Conservation (phyloP, 2,888 invertebrate species). For the Pseudeuparius sepicola region DNA sequence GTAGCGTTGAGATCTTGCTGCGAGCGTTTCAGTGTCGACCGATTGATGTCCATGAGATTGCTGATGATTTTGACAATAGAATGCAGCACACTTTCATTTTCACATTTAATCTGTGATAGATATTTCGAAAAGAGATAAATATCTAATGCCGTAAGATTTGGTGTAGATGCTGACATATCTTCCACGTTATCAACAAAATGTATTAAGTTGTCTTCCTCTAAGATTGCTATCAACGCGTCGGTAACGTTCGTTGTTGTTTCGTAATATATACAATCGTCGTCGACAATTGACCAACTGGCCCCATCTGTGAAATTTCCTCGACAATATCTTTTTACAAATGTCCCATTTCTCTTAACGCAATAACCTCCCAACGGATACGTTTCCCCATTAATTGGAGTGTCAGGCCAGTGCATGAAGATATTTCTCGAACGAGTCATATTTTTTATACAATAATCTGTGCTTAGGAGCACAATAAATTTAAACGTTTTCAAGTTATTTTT, state of each 20-base stretch:
- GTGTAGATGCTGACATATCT: neutral
- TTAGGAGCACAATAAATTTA: conserved; percentile 19
- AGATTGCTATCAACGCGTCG: neutral
- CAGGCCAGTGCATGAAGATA: conserved; percentile 19
- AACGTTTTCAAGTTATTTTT: conserved; percentile 13
- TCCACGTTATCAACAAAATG: neutral
- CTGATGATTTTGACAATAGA: too few species aligned
- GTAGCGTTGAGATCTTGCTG: conserved; percentile 24
- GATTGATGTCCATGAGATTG: conserved; percentile 20
- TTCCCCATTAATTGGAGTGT: conserved; percentile 10
- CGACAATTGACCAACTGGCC: conserved; percentile 43
- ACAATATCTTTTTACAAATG: conserved; percentile 47
- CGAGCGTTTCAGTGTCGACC: conserved; percentile 19
- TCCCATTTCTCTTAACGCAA: conserved; percentile 47
- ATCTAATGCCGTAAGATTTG: neutral
- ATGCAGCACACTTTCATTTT: too few species aligned
- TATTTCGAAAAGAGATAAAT: conserved; percentile 1
- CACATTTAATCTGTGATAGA: too few species aligned
- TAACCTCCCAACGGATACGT: conserved; percentile 21
- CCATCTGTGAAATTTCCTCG: conserved; percentile 47
- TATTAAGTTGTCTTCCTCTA: neutral
- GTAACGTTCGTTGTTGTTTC: conserved; percentile 9
- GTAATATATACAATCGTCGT: conserved; percentile 19
- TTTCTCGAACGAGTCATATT: conserved; percentile 1
- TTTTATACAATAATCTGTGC: conserved; percentile 21